Conservation (phyloP, 2,888 invertebrate genomes). For the Spisula subtruncata region DNA sequence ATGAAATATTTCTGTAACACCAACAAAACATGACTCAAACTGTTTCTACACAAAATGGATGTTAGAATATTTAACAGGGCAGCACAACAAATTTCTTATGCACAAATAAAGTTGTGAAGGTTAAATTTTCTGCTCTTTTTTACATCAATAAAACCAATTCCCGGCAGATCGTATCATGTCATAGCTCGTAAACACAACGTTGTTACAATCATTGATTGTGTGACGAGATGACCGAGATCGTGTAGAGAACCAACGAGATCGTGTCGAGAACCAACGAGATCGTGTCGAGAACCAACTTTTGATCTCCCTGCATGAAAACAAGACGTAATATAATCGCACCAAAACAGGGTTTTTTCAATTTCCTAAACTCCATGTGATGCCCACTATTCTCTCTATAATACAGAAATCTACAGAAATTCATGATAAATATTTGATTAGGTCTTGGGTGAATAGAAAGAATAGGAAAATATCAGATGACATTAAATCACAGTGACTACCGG, state of each 20-base stretch:
- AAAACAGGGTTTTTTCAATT: constrained; percentile 8
- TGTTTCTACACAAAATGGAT: too few relatives aligned
- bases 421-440: background rate
- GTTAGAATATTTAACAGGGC: background rate
- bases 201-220: background rate
- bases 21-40: too few relatives aligned
- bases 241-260: too few relatives aligned
- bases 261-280: too few relatives aligned
- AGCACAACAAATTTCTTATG: background rate
- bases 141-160: background rate
- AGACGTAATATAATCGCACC: background rate
- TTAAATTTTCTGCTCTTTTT: background rate
- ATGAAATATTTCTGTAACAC: too few relatives aligned
- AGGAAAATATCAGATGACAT: background rate
- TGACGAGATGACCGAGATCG: constrained; percentile 5
- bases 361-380: background rate
- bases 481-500: background rate
- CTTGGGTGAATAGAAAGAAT: background rate
- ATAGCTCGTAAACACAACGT: background rate
- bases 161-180: background rate
- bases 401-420: background rate
- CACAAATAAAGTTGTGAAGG: background rate
- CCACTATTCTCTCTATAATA: background rate
- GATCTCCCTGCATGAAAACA: constrained; percentile 3
- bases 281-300: constrained; percentile 1